Base-by-base conservation (phyloP, 1,140 invertebrate genomes). In the Pteromalus puparum region DNA sequence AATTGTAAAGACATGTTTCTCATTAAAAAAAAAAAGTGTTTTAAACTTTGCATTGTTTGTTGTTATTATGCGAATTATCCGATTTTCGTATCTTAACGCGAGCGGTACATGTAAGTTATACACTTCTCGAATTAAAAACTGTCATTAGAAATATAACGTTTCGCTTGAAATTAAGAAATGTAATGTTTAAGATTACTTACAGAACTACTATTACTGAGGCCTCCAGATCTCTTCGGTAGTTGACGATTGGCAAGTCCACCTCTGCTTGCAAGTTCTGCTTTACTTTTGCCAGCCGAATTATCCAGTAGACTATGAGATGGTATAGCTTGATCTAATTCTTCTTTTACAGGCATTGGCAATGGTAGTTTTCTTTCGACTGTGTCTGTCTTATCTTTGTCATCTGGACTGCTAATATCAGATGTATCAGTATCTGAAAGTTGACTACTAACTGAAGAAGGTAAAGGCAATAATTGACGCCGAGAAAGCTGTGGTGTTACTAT, bases 261-360 rank as follows among this genome's bases (percentile, higher is more conserved):
- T 88, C 96, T 93, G 87, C 94, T 96, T 7, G 95, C 97, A 85
- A 99, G 93, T 91, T 98, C 97, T 24, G 97, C 97, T 93, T 98
- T 98, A 53, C 96, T 96, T 93, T 97, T 97, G 87, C 95, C 97
- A 15, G 96, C 97, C 13, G 97, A 97, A 85, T 96, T 97, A 90
- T 99, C 98, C 30, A 99, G 94, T 28, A 98, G 94, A 89, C 96
- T 95, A 88, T 97, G 96, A 12, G 95, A 95, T 38, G 97, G 97
- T 85, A 98, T 96, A 2, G 97, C 97, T 83, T 96, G 95, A 92
- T 98, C 97, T 86, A 98, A 93, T 91, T 97, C 97, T 88, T 97
- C 96, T 89, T 97, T 96, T 1, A 95, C 94, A 2, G 92, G 93
- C 80, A 92, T 81, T 13, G 90, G 90, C 21, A 92, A 85, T 6